These are phyloP conservation scores for Proctacanthus coquilletti DNA, from an alignment of 1,140 invertebrate species.

Conservation along the genomic window DNA sequence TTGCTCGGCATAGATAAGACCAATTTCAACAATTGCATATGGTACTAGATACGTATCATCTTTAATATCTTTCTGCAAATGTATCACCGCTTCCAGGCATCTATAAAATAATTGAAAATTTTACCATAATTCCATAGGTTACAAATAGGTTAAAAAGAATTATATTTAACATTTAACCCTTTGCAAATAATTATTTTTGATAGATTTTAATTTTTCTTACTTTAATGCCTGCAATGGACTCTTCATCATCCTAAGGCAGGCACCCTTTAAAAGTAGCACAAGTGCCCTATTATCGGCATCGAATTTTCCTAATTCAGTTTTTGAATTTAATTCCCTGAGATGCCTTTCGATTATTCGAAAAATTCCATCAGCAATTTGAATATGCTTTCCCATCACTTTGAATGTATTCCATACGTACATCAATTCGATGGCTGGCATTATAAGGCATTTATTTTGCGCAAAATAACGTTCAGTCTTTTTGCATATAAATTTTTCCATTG, in stretches of 20 bases:
- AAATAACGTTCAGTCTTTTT: constrained; percentile 68
- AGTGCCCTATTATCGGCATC: constrained; percentile 66
- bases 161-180: too few relatives aligned
- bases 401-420: constrained; percentile 92
- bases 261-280: constrained; percentile 62
- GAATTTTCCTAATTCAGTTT: constrained; percentile 28
- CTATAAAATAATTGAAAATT: constrained; percentile 6
- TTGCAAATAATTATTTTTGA: too few relatives aligned
- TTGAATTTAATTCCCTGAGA: constrained; percentile 29
- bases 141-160: not conserved
- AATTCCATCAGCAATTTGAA: constrained; percentile 48
- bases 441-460: constrained; percentile 52
- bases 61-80: constrained; percentile 59
- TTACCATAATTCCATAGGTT: not conserved
- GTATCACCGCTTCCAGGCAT: constrained; percentile 51
- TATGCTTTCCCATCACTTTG: constrained; percentile 60
- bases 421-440: constrained; percentile 74
- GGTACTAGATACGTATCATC: constrained; percentile 76
- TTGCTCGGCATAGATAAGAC: constrained; percentile 53
- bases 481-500: constrained; percentile 90
- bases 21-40: constrained; percentile 75
- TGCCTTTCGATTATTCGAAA: constrained; percentile 54
- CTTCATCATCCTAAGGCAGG: constrained; percentile 61
- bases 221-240: constrained; percentile 57
- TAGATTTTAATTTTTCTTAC: constrained; percentile 10